These are phyloP conservation scores for Luffia ferchaultella DNA, from an alignment of 2,888 invertebrate genomes.

Conservation along the genomic window DNA sequence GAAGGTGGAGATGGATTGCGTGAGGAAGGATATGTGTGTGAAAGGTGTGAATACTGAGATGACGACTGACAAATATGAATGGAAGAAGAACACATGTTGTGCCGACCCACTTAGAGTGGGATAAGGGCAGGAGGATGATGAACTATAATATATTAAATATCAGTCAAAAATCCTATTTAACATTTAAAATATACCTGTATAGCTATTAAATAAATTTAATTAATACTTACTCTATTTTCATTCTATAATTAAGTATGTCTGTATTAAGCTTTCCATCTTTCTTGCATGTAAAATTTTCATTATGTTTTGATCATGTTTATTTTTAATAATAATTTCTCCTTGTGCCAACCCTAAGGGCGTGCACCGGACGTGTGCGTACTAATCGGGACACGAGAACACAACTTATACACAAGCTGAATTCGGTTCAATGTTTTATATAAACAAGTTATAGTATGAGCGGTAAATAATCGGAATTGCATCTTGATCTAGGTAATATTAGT, in stretches of 20 bases:
- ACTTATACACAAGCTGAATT: constrained; percentile 1
- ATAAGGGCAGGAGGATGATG: too few species aligned
- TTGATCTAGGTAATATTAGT: too few species aligned
- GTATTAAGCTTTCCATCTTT: background rate
- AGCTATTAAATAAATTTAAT: background rate
- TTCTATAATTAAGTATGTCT: background rate
- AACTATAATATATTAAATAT: background rate
- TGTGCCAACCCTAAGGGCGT: constrained; percentile 34
- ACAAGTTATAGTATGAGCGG: background rate
- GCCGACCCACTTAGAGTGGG: too few species aligned
- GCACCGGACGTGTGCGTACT: constrained; percentile 24
- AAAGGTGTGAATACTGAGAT: too few species aligned
- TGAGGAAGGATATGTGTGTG: too few species aligned
- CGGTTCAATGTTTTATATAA: background rate
- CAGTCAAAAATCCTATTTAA: background rate
- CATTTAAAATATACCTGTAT: background rate
- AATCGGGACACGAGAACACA: constrained; percentile 28
- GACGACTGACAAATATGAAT: too few species aligned
- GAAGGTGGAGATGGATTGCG: too few species aligned
- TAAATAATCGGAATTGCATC: background rate
- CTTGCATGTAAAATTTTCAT: background rate
- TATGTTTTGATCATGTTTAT: constrained; percentile 8
- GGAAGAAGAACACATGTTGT: too few species aligned
- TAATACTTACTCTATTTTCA: background rate
- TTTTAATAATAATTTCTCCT: constrained; percentile 24